phyloP scores from a whole-genome alignment of 2,888 invertebrate species.

The Apamea monoglypha region DNA sequence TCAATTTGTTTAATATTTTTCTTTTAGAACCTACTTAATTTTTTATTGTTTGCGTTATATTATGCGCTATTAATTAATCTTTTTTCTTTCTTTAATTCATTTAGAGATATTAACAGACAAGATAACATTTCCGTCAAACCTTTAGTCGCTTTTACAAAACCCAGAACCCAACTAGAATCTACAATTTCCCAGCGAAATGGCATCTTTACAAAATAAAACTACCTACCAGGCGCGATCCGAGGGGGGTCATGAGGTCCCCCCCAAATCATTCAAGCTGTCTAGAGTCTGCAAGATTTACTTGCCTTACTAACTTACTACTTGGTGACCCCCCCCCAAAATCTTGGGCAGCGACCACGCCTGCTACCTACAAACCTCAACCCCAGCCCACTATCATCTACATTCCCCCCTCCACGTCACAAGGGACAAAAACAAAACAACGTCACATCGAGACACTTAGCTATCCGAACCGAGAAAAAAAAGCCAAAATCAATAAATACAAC shows the following conservation, averaged over 20 bases:
- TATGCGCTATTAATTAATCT: neutral
- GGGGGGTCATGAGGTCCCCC: no score
- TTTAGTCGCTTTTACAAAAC: neutral
- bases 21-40: no score
- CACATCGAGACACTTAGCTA: slow-evolving; percentile 57
- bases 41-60: neutral
- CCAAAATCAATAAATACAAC: slow-evolving; percentile 67
- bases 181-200: neutral
- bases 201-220: slow-evolving; percentile 1
- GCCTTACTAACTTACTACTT: no score
- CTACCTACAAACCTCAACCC: neutral
- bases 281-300: no score
- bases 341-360: no score
- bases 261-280: no score
- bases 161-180: neutral
- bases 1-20: neutral
- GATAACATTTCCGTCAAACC: neutral
- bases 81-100: neutral
- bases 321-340: no score
- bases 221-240: no score
- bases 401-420: slow-evolving; percentile 21
- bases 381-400: slow-evolving; percentile 24
- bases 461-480: slow-evolving; percentile 57
- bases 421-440: slow-evolving; percentile 55
- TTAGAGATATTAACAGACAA: neutral